phyloP scores from a whole-genome alignment of 2,113 vertebrate genomes.

The Thinocorus orbignyianus region DNA sequence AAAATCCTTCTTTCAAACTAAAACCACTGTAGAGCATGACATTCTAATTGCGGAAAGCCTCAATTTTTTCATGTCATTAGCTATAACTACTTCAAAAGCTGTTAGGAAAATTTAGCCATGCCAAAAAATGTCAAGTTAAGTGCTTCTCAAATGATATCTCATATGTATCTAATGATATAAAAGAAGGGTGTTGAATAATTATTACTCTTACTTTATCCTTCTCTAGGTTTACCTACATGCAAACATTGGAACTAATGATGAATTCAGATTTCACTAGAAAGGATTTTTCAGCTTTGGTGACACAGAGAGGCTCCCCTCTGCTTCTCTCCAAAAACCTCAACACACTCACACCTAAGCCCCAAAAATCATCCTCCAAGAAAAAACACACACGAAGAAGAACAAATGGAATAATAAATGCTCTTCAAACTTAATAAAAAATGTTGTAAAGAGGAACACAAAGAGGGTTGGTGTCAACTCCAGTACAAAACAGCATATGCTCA shows the following conservation, averaged over 20 bases:
- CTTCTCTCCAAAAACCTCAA: neutral
- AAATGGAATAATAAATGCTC: neutral
- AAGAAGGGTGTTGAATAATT: neutral
- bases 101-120: neutral
- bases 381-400: neutral
- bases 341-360: neutral
- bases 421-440: neutral
- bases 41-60: neutral
- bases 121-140: neutral
- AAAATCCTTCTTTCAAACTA: neutral
- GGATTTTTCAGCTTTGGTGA: neutral
- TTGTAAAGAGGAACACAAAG: neutral
- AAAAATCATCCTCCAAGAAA: neutral
- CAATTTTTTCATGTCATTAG: neutral
- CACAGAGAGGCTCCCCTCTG: neutral
- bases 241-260: neutral
- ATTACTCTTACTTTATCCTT: neutral
- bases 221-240: neutral
- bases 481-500: neutral
- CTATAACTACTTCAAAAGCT: neutral
- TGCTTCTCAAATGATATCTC: neutral
- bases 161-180: neutral
- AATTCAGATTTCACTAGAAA: neutral
- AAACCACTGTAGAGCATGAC: neutral
- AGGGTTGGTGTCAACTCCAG: neutral